These are phyloP conservation scores for Tolypeutes matacus DNA, from an alignment of 2,797 vertebrate genomes.

Conservation along the genomic window DNA sequence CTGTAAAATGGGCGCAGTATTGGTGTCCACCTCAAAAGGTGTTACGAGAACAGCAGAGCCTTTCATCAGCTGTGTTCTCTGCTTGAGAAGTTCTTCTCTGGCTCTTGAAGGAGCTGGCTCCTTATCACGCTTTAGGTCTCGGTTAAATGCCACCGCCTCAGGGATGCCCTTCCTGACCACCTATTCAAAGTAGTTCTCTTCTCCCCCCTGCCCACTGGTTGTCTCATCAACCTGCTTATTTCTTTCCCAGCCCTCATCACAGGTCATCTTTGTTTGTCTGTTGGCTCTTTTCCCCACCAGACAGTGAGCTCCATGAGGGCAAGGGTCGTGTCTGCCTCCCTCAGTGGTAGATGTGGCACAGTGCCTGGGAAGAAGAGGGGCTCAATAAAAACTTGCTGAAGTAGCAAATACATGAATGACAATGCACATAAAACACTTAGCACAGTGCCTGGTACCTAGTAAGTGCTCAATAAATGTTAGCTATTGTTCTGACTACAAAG, in stretches of 20 bases:
- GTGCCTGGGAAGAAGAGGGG: background rate
- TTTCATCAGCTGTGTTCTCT: background rate
- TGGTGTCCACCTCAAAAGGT: background rate
- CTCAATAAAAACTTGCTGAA: background rate
- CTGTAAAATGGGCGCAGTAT: background rate
- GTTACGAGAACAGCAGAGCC: background rate
- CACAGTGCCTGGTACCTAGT: fast-evolving
- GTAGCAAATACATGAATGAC: background rate
- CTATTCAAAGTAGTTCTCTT: background rate
- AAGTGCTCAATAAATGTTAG: fast-evolving
- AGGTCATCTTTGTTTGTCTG: background rate
- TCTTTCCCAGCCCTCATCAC: no score
- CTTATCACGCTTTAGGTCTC: background rate
- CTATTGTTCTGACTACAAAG: background rate
- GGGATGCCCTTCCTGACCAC: background rate
- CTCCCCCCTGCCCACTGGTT: background rate
- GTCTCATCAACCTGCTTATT: background rate
- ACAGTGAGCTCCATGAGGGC: background rate
- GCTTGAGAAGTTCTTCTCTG: background rate
- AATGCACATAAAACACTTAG: background rate
- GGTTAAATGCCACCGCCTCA: background rate
- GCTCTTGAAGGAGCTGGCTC: background rate
- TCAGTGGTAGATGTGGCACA: fast-evolving
- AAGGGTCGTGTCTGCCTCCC: background rate
- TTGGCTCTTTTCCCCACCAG: background rate